Percentiles rank a stretch among this genome's conserved stretches.
These are phyloP conservation scores for Danio aesculapii DNA, from an alignment of 2,797 vertebrate species.

Conservation along the genomic window DNA sequence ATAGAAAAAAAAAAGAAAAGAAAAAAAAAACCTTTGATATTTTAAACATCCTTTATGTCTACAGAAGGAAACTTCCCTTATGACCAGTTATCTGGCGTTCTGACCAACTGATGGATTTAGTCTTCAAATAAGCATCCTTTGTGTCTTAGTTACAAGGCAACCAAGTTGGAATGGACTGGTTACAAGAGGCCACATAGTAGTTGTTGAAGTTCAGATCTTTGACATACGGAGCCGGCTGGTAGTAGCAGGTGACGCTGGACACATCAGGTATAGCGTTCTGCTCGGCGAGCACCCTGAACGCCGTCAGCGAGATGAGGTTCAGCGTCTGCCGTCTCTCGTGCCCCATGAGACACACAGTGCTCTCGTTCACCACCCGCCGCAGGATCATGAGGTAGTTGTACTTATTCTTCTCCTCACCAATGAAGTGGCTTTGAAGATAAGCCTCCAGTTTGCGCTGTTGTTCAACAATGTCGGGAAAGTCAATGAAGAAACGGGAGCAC, in stretches of 20 bases:
- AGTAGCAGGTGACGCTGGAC: constrained; percentile 96
- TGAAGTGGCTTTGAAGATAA: constrained; percentile 97
- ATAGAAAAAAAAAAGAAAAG: constrained; percentile 57
- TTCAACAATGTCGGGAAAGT: constrained; percentile 95
- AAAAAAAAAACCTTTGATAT: constrained; percentile 68
- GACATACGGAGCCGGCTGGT: constrained; percentile 91
- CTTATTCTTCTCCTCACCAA: constrained; percentile 94
- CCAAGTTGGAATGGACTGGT: constrained; percentile 95
- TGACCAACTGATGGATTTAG: constrained; percentile 28
- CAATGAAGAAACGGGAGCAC: constrained; percentile 98
- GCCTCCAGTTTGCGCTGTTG: constrained; percentile 96
- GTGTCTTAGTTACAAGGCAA: constrained; percentile 91
- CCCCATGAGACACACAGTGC: constrained; percentile 98
- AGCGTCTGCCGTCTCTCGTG: constrained; percentile 95
- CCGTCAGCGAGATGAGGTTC: constrained; percentile 93
- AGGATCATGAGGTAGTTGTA: constrained; percentile 98
- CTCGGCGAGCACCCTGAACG: constrained; percentile 90
- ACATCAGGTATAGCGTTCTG: constrained; percentile 94
- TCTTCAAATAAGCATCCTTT: constrained; percentile 60
- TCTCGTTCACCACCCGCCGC: constrained; percentile 93
- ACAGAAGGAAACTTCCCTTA: constrained; percentile 67
- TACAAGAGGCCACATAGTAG: constrained; percentile 91
- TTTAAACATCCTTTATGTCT: constrained; percentile 74
- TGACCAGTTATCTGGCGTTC: constrained; percentile 57
- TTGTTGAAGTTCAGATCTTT: constrained; percentile 97